These are phyloP conservation scores for Petrocephalus sullivani DNA, from an alignment of 2,797 vertebrate species.

Conservation along the genomic window DNA sequence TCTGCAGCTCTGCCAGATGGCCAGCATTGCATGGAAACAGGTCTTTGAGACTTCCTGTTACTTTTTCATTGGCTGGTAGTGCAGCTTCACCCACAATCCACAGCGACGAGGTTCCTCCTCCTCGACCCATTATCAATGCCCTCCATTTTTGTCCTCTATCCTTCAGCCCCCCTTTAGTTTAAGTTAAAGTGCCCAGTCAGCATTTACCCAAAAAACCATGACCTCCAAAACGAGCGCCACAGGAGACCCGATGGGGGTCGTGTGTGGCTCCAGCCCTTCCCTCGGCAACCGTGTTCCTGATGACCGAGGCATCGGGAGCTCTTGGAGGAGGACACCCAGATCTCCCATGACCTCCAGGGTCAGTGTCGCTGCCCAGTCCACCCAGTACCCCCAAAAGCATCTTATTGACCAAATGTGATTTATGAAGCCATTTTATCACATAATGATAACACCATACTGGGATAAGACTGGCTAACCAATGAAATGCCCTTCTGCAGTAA, in stretches of 20 bases:
- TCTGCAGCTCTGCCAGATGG: neutral
- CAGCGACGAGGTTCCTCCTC: neutral
- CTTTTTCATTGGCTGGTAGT: neutral
- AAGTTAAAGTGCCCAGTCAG: slow-evolving; percentile 37
- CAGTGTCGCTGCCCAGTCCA: neutral
- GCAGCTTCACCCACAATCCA: neutral
- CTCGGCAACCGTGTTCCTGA: neutral
- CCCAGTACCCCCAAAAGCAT: slow-evolving; percentile 27
- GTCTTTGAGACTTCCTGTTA: neutral
- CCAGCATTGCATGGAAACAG: neutral
- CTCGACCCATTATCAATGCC: slow-evolving; percentile 20
- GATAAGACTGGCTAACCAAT: neutral
- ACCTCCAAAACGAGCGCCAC: slow-evolving; percentile 14
- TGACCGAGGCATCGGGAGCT: neutral
- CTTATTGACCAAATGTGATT: neutral
- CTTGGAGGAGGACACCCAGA: neutral
- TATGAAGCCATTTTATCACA: neutral
- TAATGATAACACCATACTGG: neutral
- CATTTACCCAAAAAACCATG: neutral
- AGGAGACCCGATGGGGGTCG: slow-evolving; percentile 24
- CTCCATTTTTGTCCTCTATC: slow-evolving; percentile 30
- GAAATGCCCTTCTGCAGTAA: neutral
- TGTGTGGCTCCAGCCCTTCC: neutral
- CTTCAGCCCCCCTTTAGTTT: neutral
- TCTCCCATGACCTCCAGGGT: neutral